Evolutionary conservation across 2,888 invertebrate species (phyloP).

Genomic region (Gibbula magus): DNA sequence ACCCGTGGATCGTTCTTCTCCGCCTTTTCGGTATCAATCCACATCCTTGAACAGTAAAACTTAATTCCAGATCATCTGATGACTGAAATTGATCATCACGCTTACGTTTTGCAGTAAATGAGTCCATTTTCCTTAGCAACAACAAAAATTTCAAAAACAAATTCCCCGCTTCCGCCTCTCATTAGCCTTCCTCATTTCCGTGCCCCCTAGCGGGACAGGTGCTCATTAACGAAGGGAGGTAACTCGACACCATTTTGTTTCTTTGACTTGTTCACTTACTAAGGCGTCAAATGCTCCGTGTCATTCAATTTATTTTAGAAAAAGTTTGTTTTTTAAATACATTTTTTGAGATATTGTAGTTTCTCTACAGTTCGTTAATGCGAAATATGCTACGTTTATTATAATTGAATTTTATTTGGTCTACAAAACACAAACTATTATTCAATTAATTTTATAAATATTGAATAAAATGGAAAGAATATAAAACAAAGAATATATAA

Average conservation of each 20-base stretch:
- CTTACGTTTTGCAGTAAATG: constrained; percentile 50
- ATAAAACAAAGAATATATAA: no score
- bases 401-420: no score
- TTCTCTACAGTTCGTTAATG: no score
- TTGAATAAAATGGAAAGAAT: no score
- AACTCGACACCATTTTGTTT: not conserved
- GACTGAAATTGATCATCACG: constrained; percentile 56
- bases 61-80: constrained; percentile 36
- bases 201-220: constrained; percentile 1
- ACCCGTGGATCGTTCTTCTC: constrained; percentile 21
- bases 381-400: no score
- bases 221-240: not conserved
- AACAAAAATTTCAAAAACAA: constrained; percentile 45
- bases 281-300: no score
- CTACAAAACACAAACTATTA: no score
- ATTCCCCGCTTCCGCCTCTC: constrained; percentile 55
- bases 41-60: constrained; percentile 46
- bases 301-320: no score
- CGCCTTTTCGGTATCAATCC: constrained; percentile 39
- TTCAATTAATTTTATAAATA: no score
- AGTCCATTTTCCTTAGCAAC: constrained; percentile 4
- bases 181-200: constrained; percentile 45
- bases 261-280: no score
- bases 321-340: no score
- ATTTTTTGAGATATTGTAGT: no score